Evolutionary conservation across 2,888 invertebrate genomes (phyloP).

Genomic region (Andrena bicolor): DNA sequence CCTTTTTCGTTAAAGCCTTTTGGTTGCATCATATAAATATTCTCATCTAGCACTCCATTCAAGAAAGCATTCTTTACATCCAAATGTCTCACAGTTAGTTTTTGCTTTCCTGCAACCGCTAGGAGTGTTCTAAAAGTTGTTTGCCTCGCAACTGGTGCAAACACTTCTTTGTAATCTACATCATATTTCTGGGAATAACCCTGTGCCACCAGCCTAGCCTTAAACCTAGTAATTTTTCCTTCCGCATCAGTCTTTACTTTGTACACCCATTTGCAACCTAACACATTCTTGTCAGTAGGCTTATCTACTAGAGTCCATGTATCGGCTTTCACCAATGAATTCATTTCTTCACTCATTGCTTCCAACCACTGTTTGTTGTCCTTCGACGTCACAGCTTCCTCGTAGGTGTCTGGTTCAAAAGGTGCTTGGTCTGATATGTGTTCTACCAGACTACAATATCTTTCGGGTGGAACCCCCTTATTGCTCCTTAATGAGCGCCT

Average conservation of each 20-base stretch:
- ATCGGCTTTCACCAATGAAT: conserved; percentile 1
- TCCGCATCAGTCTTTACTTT: not conserved
- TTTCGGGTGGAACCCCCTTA: not conserved
- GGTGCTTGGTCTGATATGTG: not conserved
- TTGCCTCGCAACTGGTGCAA: not conserved
- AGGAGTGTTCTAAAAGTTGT: conserved; percentile 13
- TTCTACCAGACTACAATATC: not conserved
- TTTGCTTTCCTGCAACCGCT: not conserved
- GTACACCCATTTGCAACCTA: conserved; percentile 1
- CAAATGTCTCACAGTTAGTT: not conserved
- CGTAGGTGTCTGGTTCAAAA: not conserved
- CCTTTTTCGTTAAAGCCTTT: not conserved
- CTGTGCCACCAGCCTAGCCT: not conserved
- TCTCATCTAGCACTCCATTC: conserved; percentile 18
- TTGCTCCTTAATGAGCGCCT: not conserved
- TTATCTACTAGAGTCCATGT: not conserved
- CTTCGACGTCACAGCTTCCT: not conserved
- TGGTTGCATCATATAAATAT: conserved; percentile 5
- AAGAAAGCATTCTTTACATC: conserved; percentile 17
- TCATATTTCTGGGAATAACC: not conserved
- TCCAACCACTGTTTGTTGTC: too few relatives aligned
- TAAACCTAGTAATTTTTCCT: not conserved
- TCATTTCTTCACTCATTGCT: not conserved
- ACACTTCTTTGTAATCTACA: not conserved
- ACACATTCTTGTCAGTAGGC: not conserved